phyloP scores from a whole-genome alignment of 2,113 vertebrate genomes.

The Trichomycterus rosablanca region DNA sequence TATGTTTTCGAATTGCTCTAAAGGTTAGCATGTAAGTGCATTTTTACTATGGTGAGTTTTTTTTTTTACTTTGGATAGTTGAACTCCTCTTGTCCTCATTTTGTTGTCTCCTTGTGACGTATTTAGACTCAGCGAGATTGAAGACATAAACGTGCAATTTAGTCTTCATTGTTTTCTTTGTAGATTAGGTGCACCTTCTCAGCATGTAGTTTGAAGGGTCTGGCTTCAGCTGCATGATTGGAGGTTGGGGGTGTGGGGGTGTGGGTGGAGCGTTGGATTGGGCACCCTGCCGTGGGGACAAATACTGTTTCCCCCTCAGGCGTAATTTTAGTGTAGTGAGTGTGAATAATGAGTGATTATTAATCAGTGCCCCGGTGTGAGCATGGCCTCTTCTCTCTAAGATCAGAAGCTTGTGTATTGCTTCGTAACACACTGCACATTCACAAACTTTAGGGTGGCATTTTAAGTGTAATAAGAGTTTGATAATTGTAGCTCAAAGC shows the following conservation, averaged over 20 bases:
- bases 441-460: background rate
- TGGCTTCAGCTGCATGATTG: constrained; percentile 74
- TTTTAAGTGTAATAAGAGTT: background rate
- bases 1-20: too few relatives aligned
- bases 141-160: constrained; percentile 57
- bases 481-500: too few relatives aligned
- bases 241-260: constrained; percentile 76
- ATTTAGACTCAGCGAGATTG: constrained; percentile 53
- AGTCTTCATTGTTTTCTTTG: constrained; percentile 57
- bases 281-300: constrained; percentile 78
- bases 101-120: constrained; percentile 47
- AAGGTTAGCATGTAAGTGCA: too few relatives aligned
- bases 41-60: too few relatives aligned
- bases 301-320: constrained; percentile 82
- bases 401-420: constrained; percentile 13
- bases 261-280: constrained; percentile 65
- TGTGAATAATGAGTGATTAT: constrained; percentile 95
- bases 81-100: constrained; percentile 30
- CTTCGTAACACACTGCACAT: constrained; percentile 12
- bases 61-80: constrained; percentile 47
- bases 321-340: constrained; percentile 87
- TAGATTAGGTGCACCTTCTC: constrained; percentile 53
- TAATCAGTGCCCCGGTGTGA: constrained; percentile 77
- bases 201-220: constrained; percentile 54
- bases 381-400: constrained; percentile 32